These are phyloP conservation scores for Ennomos quercinarius DNA, from an alignment of 2,888 invertebrate species.

Conservation along the genomic window DNA sequence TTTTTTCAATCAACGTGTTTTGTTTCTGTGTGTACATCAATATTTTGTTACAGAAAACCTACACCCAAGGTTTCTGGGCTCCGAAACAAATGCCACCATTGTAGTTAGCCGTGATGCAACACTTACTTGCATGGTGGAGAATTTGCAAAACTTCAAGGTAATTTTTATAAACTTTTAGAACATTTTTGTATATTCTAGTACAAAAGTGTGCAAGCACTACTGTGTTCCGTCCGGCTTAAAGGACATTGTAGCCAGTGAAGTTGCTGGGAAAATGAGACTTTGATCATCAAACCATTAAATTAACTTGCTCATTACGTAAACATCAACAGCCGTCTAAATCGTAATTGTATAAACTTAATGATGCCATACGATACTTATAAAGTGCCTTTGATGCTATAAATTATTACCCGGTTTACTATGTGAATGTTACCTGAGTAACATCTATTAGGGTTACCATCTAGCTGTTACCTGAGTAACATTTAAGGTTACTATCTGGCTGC, in stretches of 20 bases:
- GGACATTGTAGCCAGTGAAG: too few species aligned
- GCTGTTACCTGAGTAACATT: too few species aligned
- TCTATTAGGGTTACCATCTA: too few species aligned
- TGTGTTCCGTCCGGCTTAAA: too few species aligned
- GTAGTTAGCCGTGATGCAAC: constrained; percentile 69
- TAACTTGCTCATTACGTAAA: constrained; percentile 17
- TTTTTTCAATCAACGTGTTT: too few species aligned
- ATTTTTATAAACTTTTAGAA: constrained; percentile 10
- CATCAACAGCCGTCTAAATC: constrained; percentile 13
- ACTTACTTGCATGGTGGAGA: constrained; percentile 67
- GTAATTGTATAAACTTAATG: constrained; percentile 20
- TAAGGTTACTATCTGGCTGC: too few species aligned
- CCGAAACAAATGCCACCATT: constrained; percentile 63
- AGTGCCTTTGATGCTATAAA: constrained; percentile 43
- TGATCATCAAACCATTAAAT: neutral
- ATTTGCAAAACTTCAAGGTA: constrained; percentile 69
- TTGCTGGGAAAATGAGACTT: too few species aligned
- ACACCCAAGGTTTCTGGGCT: constrained; percentile 60
- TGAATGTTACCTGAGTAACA: too few species aligned
- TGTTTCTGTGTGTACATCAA: neutral
- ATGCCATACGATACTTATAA: constrained; percentile 26
- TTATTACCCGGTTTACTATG: constrained; percentile 31
- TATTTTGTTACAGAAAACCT: constrained; percentile 51
- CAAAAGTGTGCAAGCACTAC: too few species aligned
- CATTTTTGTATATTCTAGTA: too few species aligned